These are phyloP conservation scores for Aspidiotus rigidus DNA, from an alignment of 2,888 invertebrate genomes.

Conservation along the genomic window DNA sequence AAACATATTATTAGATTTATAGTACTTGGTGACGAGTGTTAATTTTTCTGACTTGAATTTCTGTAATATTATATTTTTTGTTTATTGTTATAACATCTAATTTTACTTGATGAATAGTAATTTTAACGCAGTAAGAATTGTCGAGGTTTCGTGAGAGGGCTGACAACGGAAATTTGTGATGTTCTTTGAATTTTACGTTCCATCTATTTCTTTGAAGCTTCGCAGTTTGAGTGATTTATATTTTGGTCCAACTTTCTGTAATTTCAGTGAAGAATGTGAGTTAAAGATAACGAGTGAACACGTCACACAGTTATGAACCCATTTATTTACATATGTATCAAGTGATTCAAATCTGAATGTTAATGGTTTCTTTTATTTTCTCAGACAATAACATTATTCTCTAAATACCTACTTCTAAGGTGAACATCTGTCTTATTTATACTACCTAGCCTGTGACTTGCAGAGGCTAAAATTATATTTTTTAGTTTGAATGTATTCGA, in stretches of 20 bases:
- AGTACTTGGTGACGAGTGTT: too few species aligned
- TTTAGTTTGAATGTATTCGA: too few species aligned
- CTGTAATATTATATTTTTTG: conserved; percentile 6
- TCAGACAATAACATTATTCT: not conserved
- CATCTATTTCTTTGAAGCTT: not conserved
- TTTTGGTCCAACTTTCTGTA: not conserved
- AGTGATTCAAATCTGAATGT: not conserved
- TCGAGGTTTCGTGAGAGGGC: not conserved
- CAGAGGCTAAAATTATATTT: too few species aligned
- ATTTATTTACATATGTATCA: not conserved
- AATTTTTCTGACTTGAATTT: conserved; percentile 3
- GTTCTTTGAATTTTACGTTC: not conserved
- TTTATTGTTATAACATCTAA: not conserved
- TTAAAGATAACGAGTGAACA: conserved; percentile 10
- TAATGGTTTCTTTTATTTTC: not conserved
- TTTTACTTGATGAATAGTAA: not conserved
- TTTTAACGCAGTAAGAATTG: too few species aligned
- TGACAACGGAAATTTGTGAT: not conserved
- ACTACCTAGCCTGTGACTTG: too few species aligned
- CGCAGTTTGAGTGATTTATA: not conserved
- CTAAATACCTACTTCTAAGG: too few species aligned
- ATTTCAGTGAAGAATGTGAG: not conserved
- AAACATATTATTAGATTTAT: not conserved
- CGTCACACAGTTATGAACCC: conserved; percentile 23
- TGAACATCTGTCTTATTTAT: too few species aligned